Conservation (phyloP, 2,888 invertebrate genomes). For the Cryptus armator region DNA sequence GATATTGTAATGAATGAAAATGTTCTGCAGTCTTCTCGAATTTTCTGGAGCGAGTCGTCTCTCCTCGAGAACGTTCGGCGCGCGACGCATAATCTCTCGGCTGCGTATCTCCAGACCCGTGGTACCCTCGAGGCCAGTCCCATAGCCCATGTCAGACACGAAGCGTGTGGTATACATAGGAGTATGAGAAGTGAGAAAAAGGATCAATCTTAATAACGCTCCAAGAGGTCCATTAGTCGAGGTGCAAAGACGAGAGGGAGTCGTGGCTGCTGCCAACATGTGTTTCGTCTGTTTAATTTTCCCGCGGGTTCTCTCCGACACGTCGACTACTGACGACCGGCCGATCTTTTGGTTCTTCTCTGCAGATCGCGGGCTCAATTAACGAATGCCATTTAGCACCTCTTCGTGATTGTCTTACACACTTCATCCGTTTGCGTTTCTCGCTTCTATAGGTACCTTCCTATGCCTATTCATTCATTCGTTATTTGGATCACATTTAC, state of each 20-base stretch:
- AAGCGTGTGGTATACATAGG: not conserved
- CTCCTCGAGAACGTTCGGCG: not conserved
- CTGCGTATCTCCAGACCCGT: slow-evolving; percentile 10
- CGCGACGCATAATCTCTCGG: slow-evolving; percentile 9
- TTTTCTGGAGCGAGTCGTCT: not conserved
- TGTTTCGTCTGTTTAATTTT: slow-evolving; percentile 14
- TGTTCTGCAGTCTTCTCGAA: not conserved
- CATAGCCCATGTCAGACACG: not conserved
- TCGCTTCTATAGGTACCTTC: not conserved
- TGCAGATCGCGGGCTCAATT: slow-evolving; percentile 25
- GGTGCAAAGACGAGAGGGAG: slow-evolving; percentile 29
- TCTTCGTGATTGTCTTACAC: not conserved
- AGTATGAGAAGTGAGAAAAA: slow-evolving; percentile 39
- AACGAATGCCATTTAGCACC: slow-evolving; percentile 38
- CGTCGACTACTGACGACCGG: slow-evolving; percentile 5
- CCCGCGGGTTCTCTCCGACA: not conserved
- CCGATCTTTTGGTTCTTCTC: not conserved
- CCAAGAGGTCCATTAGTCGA: slow-evolving; percentile 47
- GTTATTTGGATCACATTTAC: slow-evolving; percentile 14
- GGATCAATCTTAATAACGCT: slow-evolving; percentile 57
- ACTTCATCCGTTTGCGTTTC: not conserved
- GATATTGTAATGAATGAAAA: slow-evolving; percentile 32
- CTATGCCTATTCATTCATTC: not conserved
- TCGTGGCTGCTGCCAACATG: slow-evolving; percentile 6
- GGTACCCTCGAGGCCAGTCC: not conserved